Evolutionary conservation across 2,797 vertebrate genomes (phyloP).

Genomic region (Cuculus canorus): DNA sequence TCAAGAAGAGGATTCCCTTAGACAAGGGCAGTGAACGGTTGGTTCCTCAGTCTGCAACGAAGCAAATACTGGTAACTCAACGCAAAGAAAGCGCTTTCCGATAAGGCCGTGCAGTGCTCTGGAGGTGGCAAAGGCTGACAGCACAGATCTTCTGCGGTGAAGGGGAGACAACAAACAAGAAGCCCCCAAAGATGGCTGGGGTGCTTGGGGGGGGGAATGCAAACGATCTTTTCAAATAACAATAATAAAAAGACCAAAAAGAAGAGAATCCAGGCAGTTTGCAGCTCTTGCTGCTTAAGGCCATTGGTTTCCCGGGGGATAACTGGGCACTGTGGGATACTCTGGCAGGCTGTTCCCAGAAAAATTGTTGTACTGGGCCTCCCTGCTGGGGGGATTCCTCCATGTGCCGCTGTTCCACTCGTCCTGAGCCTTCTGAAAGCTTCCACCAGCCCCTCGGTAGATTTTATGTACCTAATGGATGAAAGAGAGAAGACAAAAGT

Average conservation of each 20-base stretch:
- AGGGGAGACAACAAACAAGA: background rate
- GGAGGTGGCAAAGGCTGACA: background rate
- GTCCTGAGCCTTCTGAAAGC: conserved; percentile 89
- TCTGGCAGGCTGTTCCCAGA: conserved; percentile 87
- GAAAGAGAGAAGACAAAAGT: background rate
- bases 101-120: background rate
- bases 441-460: conserved; percentile 91
- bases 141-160: background rate
- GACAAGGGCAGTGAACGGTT: background rate
- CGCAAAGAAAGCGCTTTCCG: background rate
- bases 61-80: conserved; percentile 29
- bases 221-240: conserved; percentile 50
- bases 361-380: conserved; percentile 86
- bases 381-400: conserved; percentile 85
- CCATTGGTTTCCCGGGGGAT: conserved; percentile 87
- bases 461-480: conserved; percentile 86
- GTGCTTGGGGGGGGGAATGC: conserved; percentile 7
- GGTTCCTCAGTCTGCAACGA: background rate
- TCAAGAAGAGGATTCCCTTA: background rate
- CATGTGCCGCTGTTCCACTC: conserved; percentile 91
- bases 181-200: background rate
- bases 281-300: conserved; percentile 55
- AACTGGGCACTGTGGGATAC: conserved; percentile 92
- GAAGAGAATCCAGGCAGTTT: conserved; percentile 46
- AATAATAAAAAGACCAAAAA: conserved; percentile 32